phyloP scores from a whole-genome alignment of 2,888 invertebrate genomes.

The Panzeria rudis region DNA sequence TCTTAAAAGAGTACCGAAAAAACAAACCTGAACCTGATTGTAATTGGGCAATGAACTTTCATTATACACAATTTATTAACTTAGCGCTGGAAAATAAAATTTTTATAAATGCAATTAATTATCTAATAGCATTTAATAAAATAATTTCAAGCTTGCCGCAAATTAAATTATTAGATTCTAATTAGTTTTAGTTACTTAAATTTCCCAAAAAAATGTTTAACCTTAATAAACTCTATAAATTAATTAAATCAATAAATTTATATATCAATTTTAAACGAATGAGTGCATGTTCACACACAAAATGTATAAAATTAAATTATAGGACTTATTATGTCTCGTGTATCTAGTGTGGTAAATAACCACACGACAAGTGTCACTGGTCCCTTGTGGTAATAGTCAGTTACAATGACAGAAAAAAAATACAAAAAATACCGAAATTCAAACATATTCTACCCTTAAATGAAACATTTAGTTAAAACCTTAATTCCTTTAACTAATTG shows the following conservation, averaged over 20 bases:
- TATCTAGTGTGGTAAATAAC: constrained; percentile 17
- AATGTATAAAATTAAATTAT: constrained; percentile 25
- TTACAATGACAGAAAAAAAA: background rate
- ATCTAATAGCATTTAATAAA: background rate
- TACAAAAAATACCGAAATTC: background rate
- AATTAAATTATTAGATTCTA: background rate
- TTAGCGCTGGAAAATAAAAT: too few species aligned
- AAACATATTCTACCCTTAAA: constrained; percentile 44
- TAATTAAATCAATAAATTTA: constrained; percentile 21
- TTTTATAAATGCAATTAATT: too few species aligned
- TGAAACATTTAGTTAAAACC: constrained; percentile 38
- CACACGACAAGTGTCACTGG: constrained; percentile 50
- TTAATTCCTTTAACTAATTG: constrained; percentile 62
- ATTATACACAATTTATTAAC: too few species aligned
- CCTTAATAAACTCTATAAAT: constrained; percentile 3
- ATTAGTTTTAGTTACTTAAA: background rate
- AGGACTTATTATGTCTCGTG: constrained; percentile 1
- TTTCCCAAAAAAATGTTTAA: background rate
- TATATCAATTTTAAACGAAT: background rate
- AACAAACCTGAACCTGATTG: too few species aligned
- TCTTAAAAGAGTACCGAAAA: too few species aligned
- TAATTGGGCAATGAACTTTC: too few species aligned
- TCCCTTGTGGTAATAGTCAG: constrained; percentile 34
- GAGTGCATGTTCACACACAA: background rate
- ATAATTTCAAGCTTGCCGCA: background rate